Evolutionary conservation across 2,888 invertebrate genomes (phyloP).

Genomic region (Apantesis nais): DNA sequence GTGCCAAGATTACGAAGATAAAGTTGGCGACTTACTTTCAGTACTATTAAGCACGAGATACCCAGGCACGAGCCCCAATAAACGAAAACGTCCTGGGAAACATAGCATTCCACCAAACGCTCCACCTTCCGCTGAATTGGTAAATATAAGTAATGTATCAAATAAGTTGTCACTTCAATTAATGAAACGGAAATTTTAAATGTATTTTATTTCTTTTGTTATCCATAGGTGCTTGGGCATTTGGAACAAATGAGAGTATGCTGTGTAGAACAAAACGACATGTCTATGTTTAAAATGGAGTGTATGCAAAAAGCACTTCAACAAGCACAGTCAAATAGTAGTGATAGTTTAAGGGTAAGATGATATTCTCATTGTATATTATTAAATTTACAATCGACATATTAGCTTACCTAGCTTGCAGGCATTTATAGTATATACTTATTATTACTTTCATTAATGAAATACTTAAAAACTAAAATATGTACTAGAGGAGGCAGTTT

Average conservation of each 20-base stretch:
- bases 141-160: constrained; percentile 55
- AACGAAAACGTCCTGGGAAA: constrained; percentile 93
- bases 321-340: constrained; percentile 94
- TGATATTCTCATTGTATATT: background rate
- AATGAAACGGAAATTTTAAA: background rate
- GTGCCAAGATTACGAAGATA: constrained; percentile 97
- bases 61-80: constrained; percentile 95
- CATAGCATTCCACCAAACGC: constrained; percentile 89
- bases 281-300: constrained; percentile 94
- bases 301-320: constrained; percentile 96
- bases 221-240: constrained; percentile 92
- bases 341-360: constrained; percentile 92
- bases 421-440: background rate
- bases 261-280: constrained; percentile 88
- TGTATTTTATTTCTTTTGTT: constrained; percentile 20
- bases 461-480: background rate
- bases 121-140: constrained; percentile 92
- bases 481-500: background rate
- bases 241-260: constrained; percentile 94
- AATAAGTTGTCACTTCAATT: background rate
- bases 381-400: background rate
- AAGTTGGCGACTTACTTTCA: constrained; percentile 92
- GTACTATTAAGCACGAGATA: constrained; percentile 92
- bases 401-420: background rate
- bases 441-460: background rate